Evolutionary conservation across 2,888 invertebrate genomes (phyloP), one percentile per base, ranked within the genome.

Genomic region (Cryptocheilus praepositus): DNA sequence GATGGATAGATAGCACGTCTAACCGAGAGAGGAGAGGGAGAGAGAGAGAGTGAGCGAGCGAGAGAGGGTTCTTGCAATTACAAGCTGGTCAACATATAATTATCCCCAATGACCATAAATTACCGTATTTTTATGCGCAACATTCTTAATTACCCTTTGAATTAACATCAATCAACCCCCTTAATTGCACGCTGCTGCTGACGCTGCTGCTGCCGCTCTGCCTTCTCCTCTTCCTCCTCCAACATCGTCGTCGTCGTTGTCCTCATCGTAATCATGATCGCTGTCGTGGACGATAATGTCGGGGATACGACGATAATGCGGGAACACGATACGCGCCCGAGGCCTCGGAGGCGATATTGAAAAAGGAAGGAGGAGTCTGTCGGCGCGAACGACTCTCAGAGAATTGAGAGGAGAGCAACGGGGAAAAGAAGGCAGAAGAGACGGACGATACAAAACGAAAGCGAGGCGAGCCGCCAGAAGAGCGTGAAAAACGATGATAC

Each of bases 121-220:
- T 88, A 88, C 87, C 79, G 85, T 81, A 88, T 88, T 88, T 88
- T 88, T 88, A 88, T 88, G 87, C 88, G 86, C 88, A 88, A 85
- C 87, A 86, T 88, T 88, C 88, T 88, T 88, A 88, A 88, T 88
- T 88, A 88, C 88, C 88, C 88, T 88, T 88, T 88, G 88, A 88
- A 88, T 88, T 88, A 88, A 88, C 88, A 88, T 88, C 88, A 88
- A 88, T 88, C 88, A 88, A 88, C 85, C 86, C 85, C 83, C 84
- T 87, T 88, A 86, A 88, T 88, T 87, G 87, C 83, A 88, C 80
- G 81, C 84, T 86, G 85, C 83, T 82, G 72, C 73, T 76, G 75
- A 73, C 73, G 80, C 74, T 79, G 80, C 80, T 77, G 77, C 66
- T 67, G 64, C 67, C 67, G 22, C 44, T 46, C 64, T n/a, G 45